Conservation (phyloP, 2,888 invertebrate genomes). For the Heterodera filipjevi region DNA sequence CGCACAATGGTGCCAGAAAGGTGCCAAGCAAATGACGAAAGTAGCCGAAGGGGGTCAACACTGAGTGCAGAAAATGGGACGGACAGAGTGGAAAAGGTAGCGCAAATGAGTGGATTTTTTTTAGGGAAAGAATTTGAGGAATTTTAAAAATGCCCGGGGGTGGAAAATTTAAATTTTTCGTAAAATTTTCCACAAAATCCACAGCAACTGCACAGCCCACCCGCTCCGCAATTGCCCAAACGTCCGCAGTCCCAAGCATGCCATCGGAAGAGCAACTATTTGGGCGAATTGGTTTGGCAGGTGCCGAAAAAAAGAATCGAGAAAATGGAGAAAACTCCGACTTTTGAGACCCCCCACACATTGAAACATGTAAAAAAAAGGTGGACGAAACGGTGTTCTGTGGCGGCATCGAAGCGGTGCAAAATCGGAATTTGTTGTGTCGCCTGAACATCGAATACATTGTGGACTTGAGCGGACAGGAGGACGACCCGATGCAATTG, state of each 20-base stretch:
- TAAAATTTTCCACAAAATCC: neutral
- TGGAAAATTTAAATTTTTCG: too few relatives aligned
- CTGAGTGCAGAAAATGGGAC: neutral
- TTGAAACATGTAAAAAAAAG: constrained; percentile 29
- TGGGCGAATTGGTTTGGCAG: constrained; percentile 56
- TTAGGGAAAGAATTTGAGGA: neutral
- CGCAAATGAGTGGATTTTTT: neutral
- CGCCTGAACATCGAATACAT: constrained; percentile 67
- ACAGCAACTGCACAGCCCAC: neutral
- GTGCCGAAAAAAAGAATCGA: constrained; percentile 20
- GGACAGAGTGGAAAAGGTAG: neutral
- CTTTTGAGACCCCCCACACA: too few relatives aligned
- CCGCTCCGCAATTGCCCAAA: neutral
- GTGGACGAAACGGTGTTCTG: constrained; percentile 65
- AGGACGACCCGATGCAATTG: constrained; percentile 38
- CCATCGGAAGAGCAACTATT: constrained; percentile 41
- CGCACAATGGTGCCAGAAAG: neutral
- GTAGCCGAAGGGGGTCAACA: neutral
- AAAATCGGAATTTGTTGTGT: constrained; percentile 67
- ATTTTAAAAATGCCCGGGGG: too few relatives aligned
- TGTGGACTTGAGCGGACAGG: constrained; percentile 66
- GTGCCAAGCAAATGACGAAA: neutral
- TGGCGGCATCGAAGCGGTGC: constrained; percentile 67
- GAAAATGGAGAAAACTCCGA: constrained; percentile 2
- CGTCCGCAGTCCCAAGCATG: constrained; percentile 30